Evolutionary conservation across 2,888 invertebrate genomes (phyloP).

Genomic region (Thymelicus sylvestris): DNA sequence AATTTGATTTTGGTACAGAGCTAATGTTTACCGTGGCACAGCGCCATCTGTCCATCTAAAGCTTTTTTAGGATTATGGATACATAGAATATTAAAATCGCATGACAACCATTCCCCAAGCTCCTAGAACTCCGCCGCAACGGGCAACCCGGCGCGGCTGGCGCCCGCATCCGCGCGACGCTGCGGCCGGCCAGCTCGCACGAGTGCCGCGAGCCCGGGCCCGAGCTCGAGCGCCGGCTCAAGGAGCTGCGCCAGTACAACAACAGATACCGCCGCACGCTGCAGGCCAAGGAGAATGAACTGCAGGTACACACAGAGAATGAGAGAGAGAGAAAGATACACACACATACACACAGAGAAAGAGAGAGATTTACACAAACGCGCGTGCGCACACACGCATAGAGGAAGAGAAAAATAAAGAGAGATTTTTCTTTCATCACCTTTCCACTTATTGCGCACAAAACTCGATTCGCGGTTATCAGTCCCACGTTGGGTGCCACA

Average conservation of each 20-base stretch:
- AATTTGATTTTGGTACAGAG: not conserved
- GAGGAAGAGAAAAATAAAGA: too few relatives aligned
- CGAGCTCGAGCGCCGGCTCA: constrained; percentile 92
- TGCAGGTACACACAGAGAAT: constrained; percentile 52
- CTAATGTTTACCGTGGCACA: constrained; percentile 2
- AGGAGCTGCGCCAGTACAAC: constrained; percentile 93
- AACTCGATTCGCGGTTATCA: too few relatives aligned
- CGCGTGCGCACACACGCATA: too few relatives aligned
- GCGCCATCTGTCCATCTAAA: not conserved
- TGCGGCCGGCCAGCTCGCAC: constrained; percentile 92
- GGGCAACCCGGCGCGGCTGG: constrained; percentile 92
- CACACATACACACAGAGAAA: too few relatives aligned
- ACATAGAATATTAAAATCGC: too few relatives aligned
- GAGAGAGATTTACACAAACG: too few relatives aligned
- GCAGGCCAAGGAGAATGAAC: constrained; percentile 92
- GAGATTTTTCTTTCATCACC: too few relatives aligned
- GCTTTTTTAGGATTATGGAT: too few relatives aligned
- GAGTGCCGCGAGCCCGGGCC: constrained; percentile 92
- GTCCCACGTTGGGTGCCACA: too few relatives aligned
- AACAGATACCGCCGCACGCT: constrained; percentile 92
- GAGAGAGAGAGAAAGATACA: too few relatives aligned
- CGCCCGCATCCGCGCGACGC: constrained; percentile 91
- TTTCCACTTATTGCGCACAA: too few relatives aligned
- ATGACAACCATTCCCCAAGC: constrained; percentile 70
- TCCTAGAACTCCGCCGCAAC: constrained; percentile 94